phyloP scores from a whole-genome alignment of 2,888 invertebrate species.

The Drosophila hawaiiensis region DNA sequence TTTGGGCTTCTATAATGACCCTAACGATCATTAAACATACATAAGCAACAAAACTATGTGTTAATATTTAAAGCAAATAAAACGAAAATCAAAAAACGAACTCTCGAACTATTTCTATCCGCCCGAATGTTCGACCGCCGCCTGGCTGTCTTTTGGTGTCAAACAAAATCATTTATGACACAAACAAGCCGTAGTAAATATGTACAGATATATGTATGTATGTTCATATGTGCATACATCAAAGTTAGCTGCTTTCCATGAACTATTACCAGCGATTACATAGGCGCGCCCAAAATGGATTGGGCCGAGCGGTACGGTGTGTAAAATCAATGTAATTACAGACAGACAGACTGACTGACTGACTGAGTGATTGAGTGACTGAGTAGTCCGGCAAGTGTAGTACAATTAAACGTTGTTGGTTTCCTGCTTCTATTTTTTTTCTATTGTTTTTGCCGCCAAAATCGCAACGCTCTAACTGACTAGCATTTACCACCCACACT shows the following conservation, averaged over 20 bases:
- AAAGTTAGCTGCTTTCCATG: conserved; percentile 44
- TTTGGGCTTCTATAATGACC: conserved; percentile 60
- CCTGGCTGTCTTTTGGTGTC: conserved; percentile 42
- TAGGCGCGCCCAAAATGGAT: conserved; percentile 67
- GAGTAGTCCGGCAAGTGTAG: conserved; percentile 35
- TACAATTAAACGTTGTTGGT: conserved; percentile 57
- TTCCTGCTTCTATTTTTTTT: conserved; percentile 20
- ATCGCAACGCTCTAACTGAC: conserved; percentile 19
- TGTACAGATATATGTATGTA: background rate
- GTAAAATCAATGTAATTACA: conserved; percentile 77
- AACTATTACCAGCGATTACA: conserved; percentile 66
- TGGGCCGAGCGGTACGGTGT: conserved; percentile 41
- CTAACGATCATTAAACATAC: conserved; percentile 74
- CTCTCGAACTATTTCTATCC: background rate
- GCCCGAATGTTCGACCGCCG: conserved; percentile 5
- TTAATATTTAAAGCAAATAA: conserved; percentile 74
- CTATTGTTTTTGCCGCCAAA: conserved; percentile 53
- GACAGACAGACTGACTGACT: background rate
- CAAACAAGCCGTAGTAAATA: conserved; percentile 28
- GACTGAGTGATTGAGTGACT: background rate
- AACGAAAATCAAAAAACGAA: conserved; percentile 43
- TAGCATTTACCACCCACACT: background rate
- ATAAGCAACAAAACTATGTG: conserved; percentile 56
- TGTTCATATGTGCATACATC: conserved; percentile 5
- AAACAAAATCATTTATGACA: conserved; percentile 74